These are phyloP conservation scores for Cheilosia grossa DNA, from an alignment of 2,888 invertebrate genomes.

Conservation along the genomic window DNA sequence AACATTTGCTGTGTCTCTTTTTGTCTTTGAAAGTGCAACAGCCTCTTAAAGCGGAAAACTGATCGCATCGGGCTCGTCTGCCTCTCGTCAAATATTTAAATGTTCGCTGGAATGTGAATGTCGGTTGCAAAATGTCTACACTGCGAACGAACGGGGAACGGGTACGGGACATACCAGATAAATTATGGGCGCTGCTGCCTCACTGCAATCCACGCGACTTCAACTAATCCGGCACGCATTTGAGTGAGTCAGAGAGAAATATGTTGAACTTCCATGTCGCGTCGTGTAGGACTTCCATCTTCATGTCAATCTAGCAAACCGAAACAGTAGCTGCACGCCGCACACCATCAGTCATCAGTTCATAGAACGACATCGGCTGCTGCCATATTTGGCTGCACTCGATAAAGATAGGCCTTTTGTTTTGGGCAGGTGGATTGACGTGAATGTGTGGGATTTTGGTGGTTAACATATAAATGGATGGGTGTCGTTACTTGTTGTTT, in stretches of 20 bases:
- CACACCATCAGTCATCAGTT: conserved; percentile 8
- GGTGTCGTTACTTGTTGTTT: background rate
- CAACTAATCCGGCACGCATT: conserved; percentile 4
- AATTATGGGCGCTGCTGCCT: conserved; percentile 55
- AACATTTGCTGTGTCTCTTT: conserved; percentile 27
- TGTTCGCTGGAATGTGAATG: conserved; percentile 61
- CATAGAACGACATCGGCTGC: background rate
- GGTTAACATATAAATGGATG: background rate
- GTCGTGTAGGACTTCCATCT: conserved; percentile 23
- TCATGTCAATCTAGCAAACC: conserved; percentile 5
- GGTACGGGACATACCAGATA: conserved; percentile 32
- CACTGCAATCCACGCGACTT: conserved; percentile 25
- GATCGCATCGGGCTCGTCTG: conserved; percentile 43
- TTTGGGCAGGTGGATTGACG: conserved; percentile 4
- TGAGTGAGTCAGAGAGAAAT: conserved; percentile 44
- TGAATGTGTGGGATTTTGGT: background rate
- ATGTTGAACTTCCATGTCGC: conserved; percentile 53
- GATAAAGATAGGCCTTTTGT: background rate
- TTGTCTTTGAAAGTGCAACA: conserved; percentile 61
- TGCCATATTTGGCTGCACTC: background rate
- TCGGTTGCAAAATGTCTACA: conserved; percentile 69
- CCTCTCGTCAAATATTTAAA: conserved; percentile 49
- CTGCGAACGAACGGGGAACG: conserved; percentile 2
- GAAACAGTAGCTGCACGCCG: background rate
- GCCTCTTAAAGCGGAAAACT: conserved; percentile 58